Conservation (phyloP, 1,140 invertebrate genomes). For the Phortica variegata region DNA sequence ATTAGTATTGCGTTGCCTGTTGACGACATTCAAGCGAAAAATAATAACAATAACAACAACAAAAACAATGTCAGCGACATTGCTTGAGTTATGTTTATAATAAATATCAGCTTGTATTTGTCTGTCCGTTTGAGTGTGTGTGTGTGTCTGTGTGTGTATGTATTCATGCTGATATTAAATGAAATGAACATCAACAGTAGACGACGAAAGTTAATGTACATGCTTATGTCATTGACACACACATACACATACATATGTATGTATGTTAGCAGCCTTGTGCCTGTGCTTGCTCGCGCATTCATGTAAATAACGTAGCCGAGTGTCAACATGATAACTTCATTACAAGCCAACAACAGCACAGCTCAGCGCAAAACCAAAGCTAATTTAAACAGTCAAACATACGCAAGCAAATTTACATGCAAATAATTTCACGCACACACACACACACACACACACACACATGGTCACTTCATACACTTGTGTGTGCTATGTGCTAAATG, state of each 20-base stretch:
- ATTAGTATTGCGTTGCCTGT: no score
- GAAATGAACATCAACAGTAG: no score
- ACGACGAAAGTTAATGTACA: no score
- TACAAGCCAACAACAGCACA: conserved; percentile 12
- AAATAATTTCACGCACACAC: no score
- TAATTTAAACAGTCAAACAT: conserved; percentile 40
- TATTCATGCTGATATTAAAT: no score
- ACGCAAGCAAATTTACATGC: conserved; percentile 20
- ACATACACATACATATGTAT: conserved; percentile 15
- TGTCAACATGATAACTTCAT: conserved; percentile 53
- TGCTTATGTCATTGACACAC: conserved; percentile 3
- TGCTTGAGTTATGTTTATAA: no score
- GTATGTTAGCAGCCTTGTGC: conserved; percentile 21
- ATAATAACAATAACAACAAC: no score
- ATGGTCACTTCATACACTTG: conserved; percentile 1
- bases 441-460: conserved; percentile 26
- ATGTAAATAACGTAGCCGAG: conserved; percentile 37
- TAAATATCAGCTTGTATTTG: no score
- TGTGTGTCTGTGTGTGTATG: conserved; percentile 23
- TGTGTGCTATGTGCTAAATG: conserved; percentile 31
- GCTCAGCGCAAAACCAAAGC: conserved; percentile 18
- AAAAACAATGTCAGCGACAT: no score
- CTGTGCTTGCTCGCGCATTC: conserved; percentile 1
- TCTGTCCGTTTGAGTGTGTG: conserved; percentile 17
- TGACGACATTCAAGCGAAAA: no score